These are phyloP conservation scores for Enteromius fasciolatus DNA, from an alignment of 2,797 vertebrate genomes.

Conservation along the genomic window DNA sequence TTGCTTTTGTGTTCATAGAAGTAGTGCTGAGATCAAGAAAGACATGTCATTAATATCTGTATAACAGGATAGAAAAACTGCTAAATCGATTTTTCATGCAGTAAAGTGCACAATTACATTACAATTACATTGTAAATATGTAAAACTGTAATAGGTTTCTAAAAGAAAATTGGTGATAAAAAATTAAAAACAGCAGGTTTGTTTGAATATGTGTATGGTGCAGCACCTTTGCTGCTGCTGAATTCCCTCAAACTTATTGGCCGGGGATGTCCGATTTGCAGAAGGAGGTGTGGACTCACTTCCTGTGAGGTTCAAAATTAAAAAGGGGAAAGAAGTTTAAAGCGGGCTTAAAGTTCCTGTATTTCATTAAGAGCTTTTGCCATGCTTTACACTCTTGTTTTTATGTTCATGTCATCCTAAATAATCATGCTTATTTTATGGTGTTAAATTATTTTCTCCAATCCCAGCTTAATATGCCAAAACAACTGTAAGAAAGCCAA, in stretches of 20 bases:
- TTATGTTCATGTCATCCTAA: neutral
- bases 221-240: slow-evolving; percentile 86
- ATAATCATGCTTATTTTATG: neutral
- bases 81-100: neutral
- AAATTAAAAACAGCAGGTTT: neutral
- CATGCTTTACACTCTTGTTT: slow-evolving; percentile 5
- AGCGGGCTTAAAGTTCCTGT: neutral
- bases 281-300: slow-evolving; percentile 81
- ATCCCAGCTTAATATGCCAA: neutral
- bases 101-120: neutral
- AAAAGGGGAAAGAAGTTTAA: slow-evolving; percentile 24
- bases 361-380: neutral
- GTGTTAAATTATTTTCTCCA: neutral
- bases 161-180: neutral
- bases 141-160: neutral
- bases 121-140: neutral
- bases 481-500: neutral
- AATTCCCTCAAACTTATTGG: slow-evolving; percentile 87
- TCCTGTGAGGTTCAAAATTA: slow-evolving; percentile 69
- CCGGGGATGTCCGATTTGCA: slow-evolving; percentile 73
- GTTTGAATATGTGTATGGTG: neutral
- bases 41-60: neutral
- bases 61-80: neutral
- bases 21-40: slow-evolving; percentile 74
- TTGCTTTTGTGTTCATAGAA: slow-evolving; percentile 82